Conservation (phyloP, 2,113 vertebrate genomes). For the Cinclus mexicanus region DNA sequence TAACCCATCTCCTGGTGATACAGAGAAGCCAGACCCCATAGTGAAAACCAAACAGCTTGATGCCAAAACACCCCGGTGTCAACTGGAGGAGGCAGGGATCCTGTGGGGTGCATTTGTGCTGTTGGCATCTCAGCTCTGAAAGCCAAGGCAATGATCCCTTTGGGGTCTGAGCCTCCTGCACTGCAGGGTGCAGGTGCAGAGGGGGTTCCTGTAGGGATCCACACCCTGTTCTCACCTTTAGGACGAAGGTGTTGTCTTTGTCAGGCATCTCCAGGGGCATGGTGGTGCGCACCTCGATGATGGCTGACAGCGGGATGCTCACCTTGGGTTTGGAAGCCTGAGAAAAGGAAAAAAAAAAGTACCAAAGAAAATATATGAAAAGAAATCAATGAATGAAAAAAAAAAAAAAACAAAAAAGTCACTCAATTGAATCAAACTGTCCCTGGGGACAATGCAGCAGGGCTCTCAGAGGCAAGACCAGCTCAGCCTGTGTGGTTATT, state of each 20-base stretch:
- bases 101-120: rapidly evolving
- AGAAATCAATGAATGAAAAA: neutral
- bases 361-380: neutral
- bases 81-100: neutral
- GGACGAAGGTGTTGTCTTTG: constrained; percentile 97
- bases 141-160: neutral
- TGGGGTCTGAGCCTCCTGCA: neutral
- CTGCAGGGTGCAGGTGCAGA: neutral
- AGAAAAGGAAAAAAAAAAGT: neutral
- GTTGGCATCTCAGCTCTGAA: neutral
- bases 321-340: constrained; percentile 95
- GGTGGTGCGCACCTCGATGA: constrained; percentile 95
- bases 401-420: neutral
- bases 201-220: neutral
- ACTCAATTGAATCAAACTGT: neutral
- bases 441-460: neutral
- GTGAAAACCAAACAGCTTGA: neutral
- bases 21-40: neutral
- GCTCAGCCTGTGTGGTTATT: neutral
- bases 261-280: constrained; percentile 99
- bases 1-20: neutral
- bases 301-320: constrained; percentile 91
- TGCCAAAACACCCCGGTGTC: neutral
- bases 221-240: constrained; percentile 82
- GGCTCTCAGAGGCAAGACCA: neutral